Conservation (phyloP, 2,113 vertebrate species). For the Thunnus thynnus region DNA sequence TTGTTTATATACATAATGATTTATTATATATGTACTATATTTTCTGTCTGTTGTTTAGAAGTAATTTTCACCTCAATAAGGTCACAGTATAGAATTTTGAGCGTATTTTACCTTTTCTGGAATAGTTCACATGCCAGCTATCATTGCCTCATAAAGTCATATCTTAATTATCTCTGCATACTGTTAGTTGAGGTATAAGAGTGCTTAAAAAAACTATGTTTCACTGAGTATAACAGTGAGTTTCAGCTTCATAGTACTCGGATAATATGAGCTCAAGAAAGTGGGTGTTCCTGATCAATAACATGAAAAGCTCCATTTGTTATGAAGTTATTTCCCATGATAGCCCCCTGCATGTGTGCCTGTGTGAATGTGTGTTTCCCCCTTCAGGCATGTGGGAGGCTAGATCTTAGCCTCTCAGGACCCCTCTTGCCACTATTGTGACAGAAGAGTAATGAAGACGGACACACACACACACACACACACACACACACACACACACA, state of each 20-base stretch:
- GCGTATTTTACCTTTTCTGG: background rate
- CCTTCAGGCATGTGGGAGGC: constrained; percentile 54
- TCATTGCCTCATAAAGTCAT: background rate
- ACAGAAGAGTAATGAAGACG: constrained; percentile 51
- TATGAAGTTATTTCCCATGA: constrained; percentile 63
- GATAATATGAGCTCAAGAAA: constrained; percentile 21
- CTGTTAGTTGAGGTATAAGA: background rate
- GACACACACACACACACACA: background rate
- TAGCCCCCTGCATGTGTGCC: constrained; percentile 9
- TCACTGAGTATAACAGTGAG: background rate
- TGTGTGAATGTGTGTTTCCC: constrained; percentile 11
- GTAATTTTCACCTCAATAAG: background rate
- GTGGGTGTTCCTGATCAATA: constrained; percentile 53
- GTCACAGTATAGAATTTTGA: background rate
- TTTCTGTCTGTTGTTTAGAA: background rate
- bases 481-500: too few species aligned
- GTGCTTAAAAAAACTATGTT: background rate
- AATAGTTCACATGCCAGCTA: background rate
- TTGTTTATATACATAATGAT: background rate
- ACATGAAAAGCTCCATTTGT: constrained; percentile 36
- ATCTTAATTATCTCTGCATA: background rate
- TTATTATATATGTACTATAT: background rate
- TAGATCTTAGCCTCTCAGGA: constrained; percentile 30
- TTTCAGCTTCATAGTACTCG: background rate
- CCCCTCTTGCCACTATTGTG: constrained; percentile 31